Base-by-base conservation (phyloP, 2,113 vertebrate genomes). In the Ceyx cyanopectus region DNA sequence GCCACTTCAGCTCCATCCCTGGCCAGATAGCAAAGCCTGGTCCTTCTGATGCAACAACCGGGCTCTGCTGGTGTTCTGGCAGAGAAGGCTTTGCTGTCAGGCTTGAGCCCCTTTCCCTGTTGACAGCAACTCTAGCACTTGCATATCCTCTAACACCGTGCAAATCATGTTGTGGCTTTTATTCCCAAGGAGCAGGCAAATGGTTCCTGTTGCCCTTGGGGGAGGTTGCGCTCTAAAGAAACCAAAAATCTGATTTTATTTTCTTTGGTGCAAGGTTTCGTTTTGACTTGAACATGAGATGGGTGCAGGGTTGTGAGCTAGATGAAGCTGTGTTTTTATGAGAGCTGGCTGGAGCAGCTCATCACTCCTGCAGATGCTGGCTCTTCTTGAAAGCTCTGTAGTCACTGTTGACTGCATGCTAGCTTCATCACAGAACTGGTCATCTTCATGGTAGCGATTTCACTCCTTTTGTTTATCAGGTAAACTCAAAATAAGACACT, bases 21-120 rank as follows among this genome's bases (percentile, higher is more conserved):
- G 13, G 4, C 30, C 23, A 12, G 90, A 5, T 1, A 17, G 53
- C 66, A 24, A 12, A 68, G 48, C n/a, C 57, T 58, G 24, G 7
- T 37, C 6, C 3, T 67, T 54, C 26, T 51, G 65, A 5, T 50
- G 58, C 16, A 20, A 0, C 1, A 1, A 1, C 80, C 46, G 8
- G 7, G 26, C 29, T 51, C 46, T 83, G 56, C 18, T 6, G 4
- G 46, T 0, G 0, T 50, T 70, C 43, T 53, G 37, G 60, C 46
- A 70, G 86, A 60, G 84, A 2, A 48, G 61, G 66, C 61, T 89
- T 45, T 81, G 51, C 75, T 74, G 29, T 16, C 61, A 56, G 32
- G 2, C 32, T 12, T 21, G 23, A 63, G 40, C 8, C 26, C 37
- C 45, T 46, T 10, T 89, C 48, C 53, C 65, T 4, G 5, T 29